phyloP scores from a whole-genome alignment of 2,888 invertebrate species.

The Apamea anceps region DNA sequence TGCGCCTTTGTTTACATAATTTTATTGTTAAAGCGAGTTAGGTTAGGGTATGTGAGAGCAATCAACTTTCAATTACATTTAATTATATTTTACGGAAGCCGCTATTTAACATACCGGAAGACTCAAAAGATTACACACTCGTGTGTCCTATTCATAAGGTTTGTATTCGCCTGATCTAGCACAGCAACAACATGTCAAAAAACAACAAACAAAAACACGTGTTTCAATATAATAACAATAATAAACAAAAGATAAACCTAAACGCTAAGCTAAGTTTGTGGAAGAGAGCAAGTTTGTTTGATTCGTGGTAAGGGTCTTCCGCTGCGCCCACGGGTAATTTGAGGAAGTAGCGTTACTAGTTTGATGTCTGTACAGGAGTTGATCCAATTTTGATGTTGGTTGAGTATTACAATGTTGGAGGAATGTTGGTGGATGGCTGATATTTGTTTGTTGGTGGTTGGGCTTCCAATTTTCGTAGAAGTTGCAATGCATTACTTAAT shows the following conservation, averaged over 20 bases:
- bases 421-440: slow-evolving; percentile 4
- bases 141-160: not conserved
- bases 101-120: too few relatives aligned
- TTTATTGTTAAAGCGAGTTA: not conserved
- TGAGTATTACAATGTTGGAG: slow-evolving; percentile 33
- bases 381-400: slow-evolving; percentile 37
- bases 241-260: slow-evolving; percentile 71
- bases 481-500: not conserved
- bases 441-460: slow-evolving; percentile 5
- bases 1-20: too few relatives aligned
- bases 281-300: slow-evolving; percentile 70
- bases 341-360: slow-evolving; percentile 18
- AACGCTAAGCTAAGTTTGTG: slow-evolving; percentile 67
- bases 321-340: slow-evolving; percentile 58
- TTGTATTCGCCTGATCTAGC: not conserved
- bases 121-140: not conserved
- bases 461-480: not conserved
- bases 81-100: not conserved
- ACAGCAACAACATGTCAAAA: not conserved
- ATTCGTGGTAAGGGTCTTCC: slow-evolving; percentile 68
- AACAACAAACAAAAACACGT: slow-evolving; percentile 47
- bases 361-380: slow-evolving; percentile 23
- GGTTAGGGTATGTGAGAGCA: too few relatives aligned
- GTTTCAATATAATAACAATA: slow-evolving; percentile 58
- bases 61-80: not conserved